A percentile compares a stretch with the other conserved stretches of the same genome.
phyloP scores from a whole-genome alignment of 2,888 invertebrate genomes.

The Eupeodes luniger region DNA sequence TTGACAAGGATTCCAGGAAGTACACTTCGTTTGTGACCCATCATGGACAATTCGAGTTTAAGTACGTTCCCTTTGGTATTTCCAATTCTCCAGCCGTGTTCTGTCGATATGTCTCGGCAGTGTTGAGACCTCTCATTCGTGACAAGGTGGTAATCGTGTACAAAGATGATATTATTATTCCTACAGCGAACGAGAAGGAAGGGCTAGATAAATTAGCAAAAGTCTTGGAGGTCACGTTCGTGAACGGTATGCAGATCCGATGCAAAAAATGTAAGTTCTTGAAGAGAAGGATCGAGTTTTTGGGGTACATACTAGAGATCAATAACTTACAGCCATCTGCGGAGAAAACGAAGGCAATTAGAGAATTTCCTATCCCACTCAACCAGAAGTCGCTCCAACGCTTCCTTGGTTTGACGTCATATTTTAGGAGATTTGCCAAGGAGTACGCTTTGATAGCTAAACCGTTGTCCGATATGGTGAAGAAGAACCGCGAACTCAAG shows the following conservation, averaged over 20 bases:
- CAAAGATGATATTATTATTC: not conserved
- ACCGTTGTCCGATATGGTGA: slow-evolving; percentile 25
- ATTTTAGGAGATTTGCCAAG: slow-evolving; percentile 36
- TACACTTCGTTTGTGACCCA: too few relatives aligned
- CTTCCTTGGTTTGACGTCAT: slow-evolving; percentile 42
- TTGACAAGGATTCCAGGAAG: too few relatives aligned
- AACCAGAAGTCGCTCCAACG: slow-evolving; percentile 31
- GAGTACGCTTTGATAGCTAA: slow-evolving; percentile 21
- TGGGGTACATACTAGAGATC: slow-evolving; percentile 65
- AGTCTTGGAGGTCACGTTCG: slow-evolving; percentile 46
- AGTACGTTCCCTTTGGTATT: too few relatives aligned
- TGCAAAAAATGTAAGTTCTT: slow-evolving; percentile 72
- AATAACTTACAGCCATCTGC: slow-evolving; percentile 48
- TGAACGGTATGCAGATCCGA: slow-evolving; percentile 44
- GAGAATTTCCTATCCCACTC: slow-evolving; percentile 24
- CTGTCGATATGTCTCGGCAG: slow-evolving; percentile 60
- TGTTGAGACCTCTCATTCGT: slow-evolving; percentile 58
- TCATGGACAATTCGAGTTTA: slow-evolving; percentile 34
- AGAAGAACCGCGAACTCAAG: slow-evolving; percentile 73
- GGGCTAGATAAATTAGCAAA: slow-evolving; percentile 37
- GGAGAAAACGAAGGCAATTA: slow-evolving; percentile 46
- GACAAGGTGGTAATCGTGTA: slow-evolving; percentile 59
- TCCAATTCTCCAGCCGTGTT: slow-evolving; percentile 32
- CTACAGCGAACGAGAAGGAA: slow-evolving; percentile 30
- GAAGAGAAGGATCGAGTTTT: slow-evolving; percentile 48